Evolutionary conservation across 2,797 vertebrate species (phyloP).

Genomic region (Eulemur albifrons): DNA sequence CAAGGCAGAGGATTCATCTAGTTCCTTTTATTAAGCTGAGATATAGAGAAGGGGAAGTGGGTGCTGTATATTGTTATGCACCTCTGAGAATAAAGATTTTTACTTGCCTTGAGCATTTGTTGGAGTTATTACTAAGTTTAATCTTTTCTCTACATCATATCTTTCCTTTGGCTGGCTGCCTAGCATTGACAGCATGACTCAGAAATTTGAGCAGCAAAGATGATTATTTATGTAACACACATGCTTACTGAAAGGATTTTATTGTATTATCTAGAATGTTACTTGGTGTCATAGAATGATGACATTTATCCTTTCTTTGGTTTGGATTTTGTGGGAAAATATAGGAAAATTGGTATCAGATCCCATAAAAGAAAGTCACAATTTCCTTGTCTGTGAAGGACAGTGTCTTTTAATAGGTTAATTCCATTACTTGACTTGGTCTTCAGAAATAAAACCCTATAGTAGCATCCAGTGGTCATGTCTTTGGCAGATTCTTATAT

Average conservation of each 20-base stretch:
- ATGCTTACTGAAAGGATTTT: not conserved
- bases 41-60: not conserved
- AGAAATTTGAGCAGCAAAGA: not conserved
- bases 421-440: not conserved
- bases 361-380: not conserved
- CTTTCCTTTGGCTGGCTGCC: not conserved
- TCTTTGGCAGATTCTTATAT: not conserved
- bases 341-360: not conserved
- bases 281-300: not conserved
- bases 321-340: not conserved
- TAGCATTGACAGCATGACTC: not conserved
- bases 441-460: not conserved
- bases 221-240: not conserved
- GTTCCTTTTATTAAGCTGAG: not conserved
- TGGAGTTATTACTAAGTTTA: conserved; percentile 5
- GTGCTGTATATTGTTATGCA: not conserved
- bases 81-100: not conserved
- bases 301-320: not conserved
- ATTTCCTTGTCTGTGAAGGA: not conserved
- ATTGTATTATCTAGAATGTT: not conserved
- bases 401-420: not conserved
- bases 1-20: not conserved
- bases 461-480: not conserved
- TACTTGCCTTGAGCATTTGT: not conserved
- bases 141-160: not conserved